phyloP scores from a whole-genome alignment of 1,140 invertebrate species.

The Paraescarpia echinospica region DNA sequence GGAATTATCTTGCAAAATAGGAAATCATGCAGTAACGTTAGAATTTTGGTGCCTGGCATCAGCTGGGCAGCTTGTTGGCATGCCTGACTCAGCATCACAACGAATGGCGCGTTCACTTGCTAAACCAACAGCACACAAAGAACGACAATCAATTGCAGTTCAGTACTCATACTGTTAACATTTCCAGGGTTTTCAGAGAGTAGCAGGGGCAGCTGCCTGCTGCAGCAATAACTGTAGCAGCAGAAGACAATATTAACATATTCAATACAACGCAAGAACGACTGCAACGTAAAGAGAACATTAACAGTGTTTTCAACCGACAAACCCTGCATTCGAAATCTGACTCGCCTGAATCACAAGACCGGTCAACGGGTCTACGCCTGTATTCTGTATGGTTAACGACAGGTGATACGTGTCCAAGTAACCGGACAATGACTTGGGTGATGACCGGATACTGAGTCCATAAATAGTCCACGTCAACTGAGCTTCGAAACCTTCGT shows the following conservation, averaged over 20 bases:
- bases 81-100: background rate
- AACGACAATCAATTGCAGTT: background rate
- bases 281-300: too few species aligned
- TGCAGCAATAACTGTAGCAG: background rate
- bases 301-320: background rate
- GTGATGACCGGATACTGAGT: slow-evolving; percentile 27
- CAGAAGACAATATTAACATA: background rate
- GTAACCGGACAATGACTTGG: slow-evolving; percentile 21
- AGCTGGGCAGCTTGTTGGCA: background rate
- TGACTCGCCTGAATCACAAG: background rate
- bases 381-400: slow-evolving; percentile 32
- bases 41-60: too few species aligned
- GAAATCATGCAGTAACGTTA: too few species aligned
- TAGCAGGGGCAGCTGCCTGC: background rate
- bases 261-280: too few species aligned
- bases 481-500: slow-evolving; percentile 19
- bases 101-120: background rate
- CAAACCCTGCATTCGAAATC: background rate
- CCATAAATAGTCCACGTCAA: slow-evolving; percentile 33
- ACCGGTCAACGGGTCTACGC: slow-evolving; percentile 25
- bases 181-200: background rate
- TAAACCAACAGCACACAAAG: background rate
- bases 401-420: slow-evolving; percentile 23
- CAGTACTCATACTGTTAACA: background rate
- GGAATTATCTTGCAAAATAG: too few species aligned